A percentile compares a stretch with the other conserved stretches of the same genome.
Evolutionary conservation across 2,888 invertebrate species (phyloP).

Genomic region (Sycophila texana): DNA sequence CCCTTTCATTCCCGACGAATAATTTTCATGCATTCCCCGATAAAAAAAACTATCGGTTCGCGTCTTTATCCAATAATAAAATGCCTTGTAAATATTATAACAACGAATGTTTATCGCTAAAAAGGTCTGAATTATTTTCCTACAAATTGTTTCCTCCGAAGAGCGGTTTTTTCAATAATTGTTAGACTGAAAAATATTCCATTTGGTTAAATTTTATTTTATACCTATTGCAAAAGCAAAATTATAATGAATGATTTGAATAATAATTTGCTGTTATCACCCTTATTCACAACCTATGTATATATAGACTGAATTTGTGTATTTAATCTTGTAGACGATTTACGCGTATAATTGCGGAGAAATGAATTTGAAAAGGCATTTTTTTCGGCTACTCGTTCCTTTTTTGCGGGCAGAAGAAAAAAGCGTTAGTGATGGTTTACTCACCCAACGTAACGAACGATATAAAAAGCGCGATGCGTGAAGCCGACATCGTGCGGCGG

Average conservation of each 20-base stretch:
- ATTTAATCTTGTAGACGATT: not conserved
- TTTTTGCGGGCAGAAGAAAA: not conserved
- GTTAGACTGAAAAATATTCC: not conserved
- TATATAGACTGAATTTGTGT: no score
- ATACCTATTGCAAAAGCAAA: not conserved
- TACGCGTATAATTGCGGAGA: not conserved
- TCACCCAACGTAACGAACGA: conserved; percentile 56
- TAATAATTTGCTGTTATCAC: not conserved
- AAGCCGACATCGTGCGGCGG: conserved; percentile 54
- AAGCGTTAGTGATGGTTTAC: conserved; percentile 37
- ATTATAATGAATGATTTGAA: conserved; percentile 4
- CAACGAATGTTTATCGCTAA: not conserved
- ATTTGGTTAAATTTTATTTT: not conserved
- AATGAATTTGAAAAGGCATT: not conserved
- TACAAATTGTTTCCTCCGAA: no score
- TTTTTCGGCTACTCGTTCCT: not conserved
- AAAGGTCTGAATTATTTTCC: no score
- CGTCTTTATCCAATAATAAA: not conserved
- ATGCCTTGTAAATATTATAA: conserved; percentile 4
- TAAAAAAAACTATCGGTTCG: not conserved
- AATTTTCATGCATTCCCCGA: not conserved
- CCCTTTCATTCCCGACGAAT: conserved; percentile 4
- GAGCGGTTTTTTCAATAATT: no score
- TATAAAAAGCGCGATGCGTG: conserved; percentile 49
- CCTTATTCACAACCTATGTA: no score